Percentiles rank a stretch among this genome's conserved stretches.
Conservation (phyloP, 1,140 invertebrate genomes). For the Mycetomoellerius zeteki region DNA sequence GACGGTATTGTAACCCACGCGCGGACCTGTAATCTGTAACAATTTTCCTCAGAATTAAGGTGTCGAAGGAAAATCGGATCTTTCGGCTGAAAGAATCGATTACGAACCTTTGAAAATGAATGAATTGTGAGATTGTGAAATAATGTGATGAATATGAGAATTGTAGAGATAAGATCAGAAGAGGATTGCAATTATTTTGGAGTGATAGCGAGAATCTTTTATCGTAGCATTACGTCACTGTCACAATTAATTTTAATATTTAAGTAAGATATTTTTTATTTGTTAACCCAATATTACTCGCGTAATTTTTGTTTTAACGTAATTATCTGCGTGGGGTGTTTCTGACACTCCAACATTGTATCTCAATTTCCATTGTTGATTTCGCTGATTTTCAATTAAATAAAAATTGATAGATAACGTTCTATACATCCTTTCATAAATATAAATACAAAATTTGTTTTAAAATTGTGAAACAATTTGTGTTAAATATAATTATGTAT, state of each 20-base stretch:
- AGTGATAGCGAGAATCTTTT: neutral
- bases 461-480: too few species aligned
- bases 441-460: too few species aligned
- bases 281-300: neutral
- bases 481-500: too few species aligned
- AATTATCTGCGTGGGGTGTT: too few species aligned
- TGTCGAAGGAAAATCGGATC: neutral
- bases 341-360: too few species aligned
- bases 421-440: too few species aligned
- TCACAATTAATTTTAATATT: neutral
- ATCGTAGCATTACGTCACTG: neutral
- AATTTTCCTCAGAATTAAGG: conserved; percentile 9
- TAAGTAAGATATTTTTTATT: neutral
- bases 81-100: neutral
- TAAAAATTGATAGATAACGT: too few species aligned
- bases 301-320: too few species aligned
- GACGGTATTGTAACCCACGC: conserved; percentile 37
- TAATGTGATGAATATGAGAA: neutral
- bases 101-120: neutral
- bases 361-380: too few species aligned
- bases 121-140: neutral
- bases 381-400: too few species aligned
- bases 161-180: neutral
- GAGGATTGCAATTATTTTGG: neutral
- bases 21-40: neutral